phyloP scores from a whole-genome alignment of 1,140 invertebrate genomes.

The Cyclina sinensis region DNA sequence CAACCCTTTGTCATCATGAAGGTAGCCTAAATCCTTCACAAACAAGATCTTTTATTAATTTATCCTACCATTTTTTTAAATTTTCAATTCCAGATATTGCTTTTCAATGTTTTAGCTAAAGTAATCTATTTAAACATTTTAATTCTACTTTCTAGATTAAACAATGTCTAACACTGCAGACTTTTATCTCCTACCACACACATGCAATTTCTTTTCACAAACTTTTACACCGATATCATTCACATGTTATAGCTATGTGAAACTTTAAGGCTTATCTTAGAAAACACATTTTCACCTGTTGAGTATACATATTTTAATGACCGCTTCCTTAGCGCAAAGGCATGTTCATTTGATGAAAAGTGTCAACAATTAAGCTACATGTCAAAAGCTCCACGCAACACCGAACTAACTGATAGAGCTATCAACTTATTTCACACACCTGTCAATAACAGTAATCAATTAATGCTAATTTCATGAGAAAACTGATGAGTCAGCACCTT shows the following conservation, averaged over 20 bases:
- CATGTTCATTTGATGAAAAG: neutral
- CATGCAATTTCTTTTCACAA: neutral
- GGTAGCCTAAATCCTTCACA: no score
- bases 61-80: no score
- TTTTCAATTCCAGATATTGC: constrained; percentile 12
- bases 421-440: no score
- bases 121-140: neutral
- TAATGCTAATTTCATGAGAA: no score
- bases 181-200: neutral
- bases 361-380: no score
- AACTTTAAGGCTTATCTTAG: neutral
- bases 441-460: no score
- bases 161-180: neutral
- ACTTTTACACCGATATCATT: neutral
- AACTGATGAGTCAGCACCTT: no score
- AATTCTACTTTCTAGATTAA: constrained; percentile 1
- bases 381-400: no score
- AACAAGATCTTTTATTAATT: no score
- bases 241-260: neutral
- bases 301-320: neutral
- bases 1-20: no score
- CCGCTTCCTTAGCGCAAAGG: neutral
- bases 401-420: no score
- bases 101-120: constrained; percentile 7
- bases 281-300: constrained; percentile 12